Evolutionary conservation across 2,797 vertebrate species (phyloP), one percentile per base, ranked within the genome.

Genomic region (Muscicapa striata): DNA sequence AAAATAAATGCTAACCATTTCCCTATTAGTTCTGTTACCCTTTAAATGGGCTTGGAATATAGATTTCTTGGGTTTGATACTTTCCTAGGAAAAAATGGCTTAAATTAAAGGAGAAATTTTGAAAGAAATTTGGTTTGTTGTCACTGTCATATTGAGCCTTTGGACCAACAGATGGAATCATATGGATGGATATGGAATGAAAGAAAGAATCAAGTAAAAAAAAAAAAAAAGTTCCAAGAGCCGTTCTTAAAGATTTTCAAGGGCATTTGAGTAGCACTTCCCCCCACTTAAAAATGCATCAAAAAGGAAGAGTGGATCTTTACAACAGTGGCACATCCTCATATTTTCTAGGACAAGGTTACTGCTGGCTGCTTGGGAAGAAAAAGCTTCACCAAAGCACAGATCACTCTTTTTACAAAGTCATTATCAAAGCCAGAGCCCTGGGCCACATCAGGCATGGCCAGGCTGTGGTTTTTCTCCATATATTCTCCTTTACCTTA

Each of bases 231-330:
- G 34, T 91, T 92, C 69, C 76, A 73, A 88, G 52, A 93, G 69
- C 1, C 0, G 2, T 75, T 85, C 64, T 68, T 66, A 23, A 79
- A 76, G 62, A 79, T 84, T 86, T 95, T 81, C 66, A 86, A 92
- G 79, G 76, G 62, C 70, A 59, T 91, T 82, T 76, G 40, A 93
- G 29, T 69, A 81, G 58, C 77, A 78, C 73, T 84, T 90, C 27
- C 45, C 41, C 43, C 70, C 59, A 43, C 51, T 91, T 86, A 90
- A 84, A 96, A 94, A 87, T 48, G 22, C 52, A 86, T 90, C 48
- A 77, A 75, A 87, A 88, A 55, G 43, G 13, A 91, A 81, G 62
- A 93, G 48, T 48, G 38, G 76, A 76, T 91, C 54, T 93, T 91
- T 69, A 75, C 38, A 74, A 88, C 15, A 73, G 85, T 10, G 74